Percentiles rank a stretch among this genome's conserved stretches.
Conservation (phyloP, 2,888 invertebrate genomes). For the Drosophila meridionalis region DNA sequence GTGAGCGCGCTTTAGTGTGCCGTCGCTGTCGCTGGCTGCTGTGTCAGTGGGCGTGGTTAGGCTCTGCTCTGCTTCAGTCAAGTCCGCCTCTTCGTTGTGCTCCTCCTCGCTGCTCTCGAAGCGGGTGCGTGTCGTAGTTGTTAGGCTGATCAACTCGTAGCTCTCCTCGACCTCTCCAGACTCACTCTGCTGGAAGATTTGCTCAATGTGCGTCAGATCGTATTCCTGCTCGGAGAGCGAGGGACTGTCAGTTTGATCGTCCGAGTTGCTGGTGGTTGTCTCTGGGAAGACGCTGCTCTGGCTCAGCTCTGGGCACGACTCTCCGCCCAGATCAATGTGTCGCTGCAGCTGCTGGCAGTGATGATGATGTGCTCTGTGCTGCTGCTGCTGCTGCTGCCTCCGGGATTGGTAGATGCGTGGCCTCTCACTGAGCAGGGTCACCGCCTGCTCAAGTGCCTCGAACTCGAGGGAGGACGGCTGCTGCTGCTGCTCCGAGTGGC, state of each 20-base stretch:
- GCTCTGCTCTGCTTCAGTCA: conserved; percentile 15
- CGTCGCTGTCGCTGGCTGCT: conserved; percentile 54
- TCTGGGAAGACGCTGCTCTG: conserved; percentile 84
- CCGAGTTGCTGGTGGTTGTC: conserved; percentile 84
- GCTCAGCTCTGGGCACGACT: conserved; percentile 83
- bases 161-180: conserved; percentile 66
- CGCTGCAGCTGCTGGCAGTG: conserved; percentile 53
- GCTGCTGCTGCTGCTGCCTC: conserved; percentile 63
- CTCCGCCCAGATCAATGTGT: conserved; percentile 58
- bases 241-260: conserved; percentile 83
- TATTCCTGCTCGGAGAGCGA: conserved; percentile 83
- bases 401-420: conserved; percentile 82
- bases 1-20: conserved; percentile 66
- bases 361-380: conserved; percentile 41
- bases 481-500: conserved; percentile 63
- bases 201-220: conserved; percentile 82
- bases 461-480: conserved; percentile 71
- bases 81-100: not conserved
- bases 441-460: conserved; percentile 76
- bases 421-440: conserved; percentile 71
- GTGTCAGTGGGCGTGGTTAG: conserved; percentile 35
- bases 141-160: conserved; percentile 82
- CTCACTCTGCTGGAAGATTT: conserved; percentile 74
- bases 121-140: conserved; percentile 77
- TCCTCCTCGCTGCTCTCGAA: conserved; percentile 73